A percentile compares a stretch with the other conserved stretches of the same genome.
phyloP scores from a whole-genome alignment of 2,113 vertebrate genomes.

The Datnioides undecimradiatus region DNA sequence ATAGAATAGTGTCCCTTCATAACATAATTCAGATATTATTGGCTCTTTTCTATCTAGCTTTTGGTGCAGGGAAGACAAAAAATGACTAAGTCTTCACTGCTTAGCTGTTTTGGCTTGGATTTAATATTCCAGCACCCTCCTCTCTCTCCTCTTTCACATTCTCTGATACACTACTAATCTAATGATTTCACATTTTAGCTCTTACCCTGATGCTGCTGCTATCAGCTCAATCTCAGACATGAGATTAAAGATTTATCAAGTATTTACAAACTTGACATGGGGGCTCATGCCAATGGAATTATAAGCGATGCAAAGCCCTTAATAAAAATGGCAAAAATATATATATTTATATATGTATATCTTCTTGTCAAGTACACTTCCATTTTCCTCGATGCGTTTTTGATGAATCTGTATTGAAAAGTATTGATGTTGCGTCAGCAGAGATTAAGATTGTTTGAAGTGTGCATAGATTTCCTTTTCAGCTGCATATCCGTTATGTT shows the following conservation, averaged over 20 bases:
- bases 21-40: slow-evolving; percentile 77
- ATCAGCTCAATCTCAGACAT: slow-evolving; percentile 65
- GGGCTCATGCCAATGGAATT: slow-evolving; percentile 51
- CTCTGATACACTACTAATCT: slow-evolving; percentile 52
- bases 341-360: slow-evolving; percentile 21
- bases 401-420: slow-evolving; percentile 79
- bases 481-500: slow-evolving; percentile 64
- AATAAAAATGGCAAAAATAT: slow-evolving; percentile 53
- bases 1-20: slow-evolving; percentile 63
- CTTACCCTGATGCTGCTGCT: slow-evolving; percentile 27
- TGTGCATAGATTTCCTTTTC: slow-evolving; percentile 80
- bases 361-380: slow-evolving; percentile 51
- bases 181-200: slow-evolving; percentile 63
- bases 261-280: slow-evolving; percentile 70
- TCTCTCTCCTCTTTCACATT: slow-evolving; percentile 26
- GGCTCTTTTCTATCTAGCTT: slow-evolving; percentile 60
- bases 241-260: slow-evolving; percentile 75
- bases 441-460: slow-evolving; percentile 83
- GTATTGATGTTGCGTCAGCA: slow-evolving; percentile 69
- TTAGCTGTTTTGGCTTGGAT: slow-evolving; percentile 62
- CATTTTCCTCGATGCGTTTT: slow-evolving; percentile 46
- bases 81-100: slow-evolving; percentile 43
- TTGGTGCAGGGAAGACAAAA: slow-evolving; percentile 17
- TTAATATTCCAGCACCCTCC: slow-evolving; percentile 49
- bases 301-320: slow-evolving; percentile 60